phyloP scores from a whole-genome alignment of 2,888 invertebrate genomes.

The Bimastos eiseni region DNA sequence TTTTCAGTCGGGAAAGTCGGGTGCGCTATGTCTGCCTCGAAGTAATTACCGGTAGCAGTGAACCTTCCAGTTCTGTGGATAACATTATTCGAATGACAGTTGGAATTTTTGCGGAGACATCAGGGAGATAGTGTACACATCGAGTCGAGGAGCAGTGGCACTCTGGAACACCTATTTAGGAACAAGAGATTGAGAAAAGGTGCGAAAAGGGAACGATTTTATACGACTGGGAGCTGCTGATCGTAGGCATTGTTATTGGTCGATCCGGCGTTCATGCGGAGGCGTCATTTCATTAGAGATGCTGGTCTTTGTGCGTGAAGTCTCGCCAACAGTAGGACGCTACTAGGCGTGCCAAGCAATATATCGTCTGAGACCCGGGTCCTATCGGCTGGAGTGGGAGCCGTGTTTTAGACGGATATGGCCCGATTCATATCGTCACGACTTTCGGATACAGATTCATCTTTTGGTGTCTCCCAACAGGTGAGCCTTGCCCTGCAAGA shows the following conservation, averaged over 20 bases:
- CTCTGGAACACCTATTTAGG: not conserved
- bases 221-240: not conserved
- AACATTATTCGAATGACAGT: not conserved
- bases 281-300: slow-evolving; percentile 13
- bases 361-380: not conserved
- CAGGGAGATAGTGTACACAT: not conserved
- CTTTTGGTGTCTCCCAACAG: slow-evolving; percentile 21
- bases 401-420: not conserved
- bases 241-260: slow-evolving; percentile 6
- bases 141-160: not conserved
- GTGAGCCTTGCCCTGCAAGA: not conserved
- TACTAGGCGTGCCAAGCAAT: not conserved
- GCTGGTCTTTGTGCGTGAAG: slow-evolving; percentile 13
- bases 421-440: not conserved
- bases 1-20: slow-evolving; percentile 9
- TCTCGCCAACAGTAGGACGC: not conserved
- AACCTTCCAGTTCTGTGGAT: not conserved
- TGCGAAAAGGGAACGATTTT: not conserved
- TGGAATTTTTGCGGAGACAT: not conserved
- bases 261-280: not conserved
- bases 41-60: slow-evolving; percentile 17
- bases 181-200: not conserved
- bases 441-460: slow-evolving; percentile 15
- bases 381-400: not conserved
- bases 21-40: slow-evolving; percentile 16